phyloP scores from a whole-genome alignment of 2,888 invertebrate genomes.

The Strigamia crassipes region DNA sequence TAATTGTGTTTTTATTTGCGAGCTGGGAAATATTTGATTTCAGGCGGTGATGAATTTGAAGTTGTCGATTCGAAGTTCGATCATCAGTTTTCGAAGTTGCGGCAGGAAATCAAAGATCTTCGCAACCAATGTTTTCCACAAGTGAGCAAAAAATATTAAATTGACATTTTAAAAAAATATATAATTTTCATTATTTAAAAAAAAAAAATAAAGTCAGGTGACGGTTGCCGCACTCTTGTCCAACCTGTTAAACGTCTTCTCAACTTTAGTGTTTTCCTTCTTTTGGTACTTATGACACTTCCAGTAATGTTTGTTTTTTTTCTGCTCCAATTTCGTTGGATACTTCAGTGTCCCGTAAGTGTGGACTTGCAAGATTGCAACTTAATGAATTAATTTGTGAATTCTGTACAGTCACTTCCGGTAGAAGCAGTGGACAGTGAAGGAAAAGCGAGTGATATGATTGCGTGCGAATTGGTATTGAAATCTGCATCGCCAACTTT shows the following conservation, averaged over 20 bases:
- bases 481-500: background rate
- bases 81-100: background rate
- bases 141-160: background rate
- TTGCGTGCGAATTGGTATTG: slow-evolving; percentile 7
- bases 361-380: background rate
- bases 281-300: slow-evolving; percentile 20
- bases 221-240: background rate
- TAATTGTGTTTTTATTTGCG: background rate
- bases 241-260: background rate
- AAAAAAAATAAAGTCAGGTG: background rate
- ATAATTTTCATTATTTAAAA: background rate
- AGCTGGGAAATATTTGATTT: background rate
- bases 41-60: background rate
- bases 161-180: background rate
- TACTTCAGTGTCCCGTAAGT: slow-evolving; percentile 19
- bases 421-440: slow-evolving; percentile 7
- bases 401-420: background rate
- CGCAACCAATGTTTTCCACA: slow-evolving; percentile 11
- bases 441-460: background rate
- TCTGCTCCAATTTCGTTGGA: slow-evolving; percentile 19
- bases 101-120: background rate
- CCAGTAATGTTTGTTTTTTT: slow-evolving; percentile 20
- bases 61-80: background rate
- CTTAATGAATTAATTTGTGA: background rate
- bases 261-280: slow-evolving; percentile 5